A percentile compares a stretch with the other conserved stretches of the same genome.
Conservation (phyloP, 2,888 invertebrate species). For the Torymus aiolomorphi region DNA sequence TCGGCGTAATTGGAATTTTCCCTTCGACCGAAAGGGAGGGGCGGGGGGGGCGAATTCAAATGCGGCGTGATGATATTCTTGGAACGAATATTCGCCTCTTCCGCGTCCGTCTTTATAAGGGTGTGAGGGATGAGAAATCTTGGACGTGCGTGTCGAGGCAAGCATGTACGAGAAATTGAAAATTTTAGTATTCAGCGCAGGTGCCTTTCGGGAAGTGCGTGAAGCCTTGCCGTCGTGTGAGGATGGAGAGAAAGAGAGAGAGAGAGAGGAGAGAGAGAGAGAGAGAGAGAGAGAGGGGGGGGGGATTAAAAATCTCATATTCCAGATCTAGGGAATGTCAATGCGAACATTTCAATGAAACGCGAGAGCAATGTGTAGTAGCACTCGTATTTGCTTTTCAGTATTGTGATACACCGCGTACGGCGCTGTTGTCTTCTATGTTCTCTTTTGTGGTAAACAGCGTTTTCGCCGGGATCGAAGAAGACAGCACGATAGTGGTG, state of each 20-base stretch:
- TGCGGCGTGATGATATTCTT: background rate
- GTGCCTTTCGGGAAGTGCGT: background rate
- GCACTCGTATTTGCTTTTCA: background rate
- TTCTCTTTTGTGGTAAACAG: background rate
- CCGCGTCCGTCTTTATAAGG: too few relatives aligned
- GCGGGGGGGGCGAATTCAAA: background rate
- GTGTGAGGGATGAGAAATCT: background rate
- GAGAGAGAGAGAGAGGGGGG: background rate
- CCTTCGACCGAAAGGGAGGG: background rate
- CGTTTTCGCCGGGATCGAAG: too few relatives aligned
- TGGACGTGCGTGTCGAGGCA: background rate
- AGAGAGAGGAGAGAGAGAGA: too few relatives aligned
- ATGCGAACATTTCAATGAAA: conserved; percentile 30
- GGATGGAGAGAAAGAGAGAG: too few relatives aligned
- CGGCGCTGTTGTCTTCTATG: background rate
- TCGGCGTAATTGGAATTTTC: conserved; percentile 51
- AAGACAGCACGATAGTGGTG: too few relatives aligned
- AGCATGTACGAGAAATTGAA: conserved; percentile 14
- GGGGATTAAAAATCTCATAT: conserved; percentile 7
- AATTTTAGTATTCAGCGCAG: conserved; percentile 20
- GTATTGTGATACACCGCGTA: conserved; percentile 7
- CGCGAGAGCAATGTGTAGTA: conserved; percentile 24
- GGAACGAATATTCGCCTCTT: conserved; percentile 1
- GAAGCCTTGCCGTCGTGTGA: background rate
- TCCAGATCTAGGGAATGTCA: background rate